Evolutionary conservation across 2,888 invertebrate species (phyloP).

Genomic region (Stictocephala bisonia): DNA sequence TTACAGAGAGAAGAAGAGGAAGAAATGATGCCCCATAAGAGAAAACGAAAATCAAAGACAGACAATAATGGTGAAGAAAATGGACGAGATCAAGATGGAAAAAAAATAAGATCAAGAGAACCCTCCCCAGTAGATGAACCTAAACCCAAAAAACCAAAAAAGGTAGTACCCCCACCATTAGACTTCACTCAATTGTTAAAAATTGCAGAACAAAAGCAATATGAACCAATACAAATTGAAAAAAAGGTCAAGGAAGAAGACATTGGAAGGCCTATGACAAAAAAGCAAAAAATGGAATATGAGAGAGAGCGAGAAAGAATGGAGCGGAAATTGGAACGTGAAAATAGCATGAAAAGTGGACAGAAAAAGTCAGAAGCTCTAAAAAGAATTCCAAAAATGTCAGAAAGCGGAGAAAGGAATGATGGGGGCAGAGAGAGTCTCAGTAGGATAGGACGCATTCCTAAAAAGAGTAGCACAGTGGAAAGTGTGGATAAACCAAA

Average conservation of each 20-base stretch:
- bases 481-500: neutral
- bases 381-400: slow-evolving; percentile 25
- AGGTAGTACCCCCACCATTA: slow-evolving; percentile 77
- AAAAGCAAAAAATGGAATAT: slow-evolving; percentile 80
- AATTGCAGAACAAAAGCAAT: slow-evolving; percentile 85
- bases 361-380: neutral
- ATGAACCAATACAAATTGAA: slow-evolving; percentile 77
- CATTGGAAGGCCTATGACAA: slow-evolving; percentile 80
- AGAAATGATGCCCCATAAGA: slow-evolving; percentile 74
- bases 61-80: slow-evolving; percentile 61
- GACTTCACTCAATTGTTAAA: slow-evolving; percentile 83
- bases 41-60: slow-evolving; percentile 68
- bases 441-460: slow-evolving; percentile 20
- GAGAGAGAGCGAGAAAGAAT: slow-evolving; percentile 74
- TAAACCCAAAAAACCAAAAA: slow-evolving; percentile 61
- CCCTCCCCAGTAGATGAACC: slow-evolving; percentile 44
- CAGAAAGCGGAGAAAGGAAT: slow-evolving; percentile 48
- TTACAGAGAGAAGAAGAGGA: slow-evolving; percentile 78
- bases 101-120: slow-evolving; percentile 62
- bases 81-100: slow-evolving; percentile 63
- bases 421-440: slow-evolving; percentile 11
- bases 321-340: slow-evolving; percentile 40
- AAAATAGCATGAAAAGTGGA: slow-evolving; percentile 24
- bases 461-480: neutral
- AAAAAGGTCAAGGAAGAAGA: slow-evolving; percentile 69